phyloP scores from a whole-genome alignment of 2,888 invertebrate genomes.

The Euplagia quadripunctaria region DNA sequence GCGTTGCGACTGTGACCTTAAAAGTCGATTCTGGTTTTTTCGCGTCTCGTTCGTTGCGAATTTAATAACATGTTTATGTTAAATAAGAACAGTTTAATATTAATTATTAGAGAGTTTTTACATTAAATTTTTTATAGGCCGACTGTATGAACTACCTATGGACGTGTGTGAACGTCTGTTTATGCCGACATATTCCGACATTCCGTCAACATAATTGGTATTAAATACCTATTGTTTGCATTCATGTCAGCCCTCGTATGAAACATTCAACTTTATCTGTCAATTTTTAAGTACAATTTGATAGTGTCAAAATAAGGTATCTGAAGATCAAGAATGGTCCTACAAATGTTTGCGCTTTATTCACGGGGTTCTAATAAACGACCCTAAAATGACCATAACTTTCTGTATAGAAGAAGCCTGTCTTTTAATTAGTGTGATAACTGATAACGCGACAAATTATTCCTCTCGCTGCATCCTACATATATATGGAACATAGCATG shows the following conservation, averaged over 20 bases:
- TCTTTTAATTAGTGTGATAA: not conserved
- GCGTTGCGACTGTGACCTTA: not conserved
- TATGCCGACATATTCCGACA: not conserved
- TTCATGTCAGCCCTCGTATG: too few species aligned
- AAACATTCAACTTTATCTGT: too few species aligned
- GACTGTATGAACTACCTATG: too few species aligned
- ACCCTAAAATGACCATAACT: too few species aligned
- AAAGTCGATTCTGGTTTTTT: constrained; percentile 1
- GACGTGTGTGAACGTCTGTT: not conserved
- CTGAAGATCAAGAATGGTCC: too few species aligned
- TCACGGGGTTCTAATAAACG: not conserved
- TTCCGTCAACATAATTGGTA: too few species aligned
- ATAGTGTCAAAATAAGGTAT: too few species aligned
- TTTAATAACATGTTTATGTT: not conserved
- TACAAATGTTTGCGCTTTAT: too few species aligned
- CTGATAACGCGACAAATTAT: not conserved
- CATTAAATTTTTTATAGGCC: too few species aligned
- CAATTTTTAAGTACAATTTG: too few species aligned
- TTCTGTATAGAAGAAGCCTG: not conserved
- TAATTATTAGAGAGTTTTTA: too few species aligned
- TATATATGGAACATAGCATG: not conserved
- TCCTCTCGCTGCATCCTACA: not conserved
- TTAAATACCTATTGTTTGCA: too few species aligned
- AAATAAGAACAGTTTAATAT: not conserved
- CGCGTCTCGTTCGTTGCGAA: constrained; percentile 4